Base-by-base conservation (phyloP, 2,888 invertebrate species). In the Philereme transversata region DNA sequence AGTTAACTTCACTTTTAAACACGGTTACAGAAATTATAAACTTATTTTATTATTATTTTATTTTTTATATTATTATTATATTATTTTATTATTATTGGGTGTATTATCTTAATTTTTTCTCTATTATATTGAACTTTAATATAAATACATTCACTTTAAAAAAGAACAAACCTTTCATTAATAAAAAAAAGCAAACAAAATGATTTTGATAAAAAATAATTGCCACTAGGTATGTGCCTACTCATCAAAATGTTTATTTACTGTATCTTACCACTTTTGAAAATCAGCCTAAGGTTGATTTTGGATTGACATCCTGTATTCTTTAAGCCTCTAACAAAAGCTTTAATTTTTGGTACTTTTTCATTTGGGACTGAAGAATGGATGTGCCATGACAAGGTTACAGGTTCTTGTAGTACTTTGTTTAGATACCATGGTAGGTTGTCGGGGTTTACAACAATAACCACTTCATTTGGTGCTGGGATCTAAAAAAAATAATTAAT, bases 261-360 rank as follows among this genome's bases (percentile, higher is more conserved):
- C 5, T 5, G 46, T n/a, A n/a, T 8, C 45, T 93, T 93, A 96
- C 96, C 95, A 86, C 94, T 90, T 92, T 96, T 97, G 94, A 96
- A 97, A 77, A 97, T 96, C 76, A 97, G 85, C 70, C 94, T 93
- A 36, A 97, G 68, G 59, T 94, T 93, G 34, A 95, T 75, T 74
- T 90, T 77, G 69, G 78, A 64, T 62, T 64, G 68, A 50, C 63
- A 63, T 47, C 65, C 68, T 34, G 58, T 45, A 36, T 64, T 65
- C 65, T 75, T 71, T 9, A 85, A 72, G 51, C 73, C 80, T 65
- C 82, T 81, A n/a, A 86, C 75, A 77, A 87, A 91, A 40, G 79
- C 77, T 60, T 81, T 79, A 46, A 92, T 81, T 75, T 84, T 89
- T 8, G 74, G 47, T 11, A 84, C 72, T 75, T 86, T 87, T 46